Evolutionary conservation across 2,888 invertebrate species (phyloP), one percentile per base, ranked within the genome.

Genomic region (Sphaerophoria taeniata): DNA sequence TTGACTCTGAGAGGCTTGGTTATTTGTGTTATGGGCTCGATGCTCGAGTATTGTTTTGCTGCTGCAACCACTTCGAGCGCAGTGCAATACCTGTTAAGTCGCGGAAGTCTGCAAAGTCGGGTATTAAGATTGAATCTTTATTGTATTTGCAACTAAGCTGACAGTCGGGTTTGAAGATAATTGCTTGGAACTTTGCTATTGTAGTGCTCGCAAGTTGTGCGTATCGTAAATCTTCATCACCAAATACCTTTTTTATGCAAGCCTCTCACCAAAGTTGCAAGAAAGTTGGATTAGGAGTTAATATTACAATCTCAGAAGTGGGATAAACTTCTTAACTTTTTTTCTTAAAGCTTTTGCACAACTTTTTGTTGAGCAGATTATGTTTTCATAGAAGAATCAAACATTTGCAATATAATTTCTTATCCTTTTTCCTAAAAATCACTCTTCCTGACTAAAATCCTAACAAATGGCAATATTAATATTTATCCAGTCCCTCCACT

Each of bases 101-200:
- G 53, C 80, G 80, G 84, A 85, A 85, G 84, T 85, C 80, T 76
- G 24, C 60, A 61, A 81, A 77, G 76, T 81, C 69, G 72, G 60
- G 76, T 81, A 72, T 65, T 63, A 55, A 67, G 70, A 85, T 85
- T 70, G 73, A 73, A 85, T 85, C 81, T 85, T 81, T 81, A 85
- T 81, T 81, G 85, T 70, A 43, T 65, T 79, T 60, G 69, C 45
- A 36, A 7, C 12, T 2, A 58, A 47, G 70, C 53, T 70, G 69
- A 69, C 74, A 75, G 65, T 53, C 70, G 67, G 67, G 79, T 79
- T 39, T 47, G 14, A 24, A 24, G 2, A 3, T 3, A n/a, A 7
- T 34, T 55, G 34, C 55, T n/a, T 55, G 56, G 36, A 58, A 11
- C 4, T 36, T 1, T 58, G 9, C 16, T 2, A 16, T 24, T 24